Evolutionary conservation across 2,113 vertebrate genomes (phyloP).

Genomic region (Anhinga anhinga): DNA sequence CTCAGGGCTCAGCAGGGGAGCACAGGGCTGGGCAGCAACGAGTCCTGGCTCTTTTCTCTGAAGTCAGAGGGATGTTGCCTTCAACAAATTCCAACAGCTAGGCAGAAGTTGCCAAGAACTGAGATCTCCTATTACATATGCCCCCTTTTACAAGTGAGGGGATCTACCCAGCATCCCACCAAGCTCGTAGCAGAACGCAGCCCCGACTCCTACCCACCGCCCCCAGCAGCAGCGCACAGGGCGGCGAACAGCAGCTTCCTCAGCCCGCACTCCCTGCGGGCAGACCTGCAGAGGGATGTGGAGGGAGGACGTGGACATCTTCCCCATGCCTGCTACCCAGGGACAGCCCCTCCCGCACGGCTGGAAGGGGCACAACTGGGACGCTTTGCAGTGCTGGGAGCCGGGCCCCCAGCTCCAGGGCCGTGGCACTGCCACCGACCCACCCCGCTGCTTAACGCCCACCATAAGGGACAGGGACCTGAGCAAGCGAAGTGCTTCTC

Average conservation of each 20-base stretch:
- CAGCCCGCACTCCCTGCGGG: fast-evolving
- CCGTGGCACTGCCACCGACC: fast-evolving
- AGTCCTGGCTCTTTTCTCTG: neutral
- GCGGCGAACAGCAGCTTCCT: neutral
- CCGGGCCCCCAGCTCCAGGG: neutral
- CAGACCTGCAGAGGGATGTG: neutral
- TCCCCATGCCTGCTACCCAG: neutral
- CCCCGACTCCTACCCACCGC: neutral
- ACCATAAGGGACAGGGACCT: fast-evolving
- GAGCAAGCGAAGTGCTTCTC: neutral
- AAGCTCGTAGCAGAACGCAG: neutral
- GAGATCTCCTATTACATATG: neutral
- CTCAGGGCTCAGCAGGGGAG: fast-evolving
- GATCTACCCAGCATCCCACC: neutral
- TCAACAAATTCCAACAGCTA: neutral
- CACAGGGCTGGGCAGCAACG: neutral
- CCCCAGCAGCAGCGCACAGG: neutral
- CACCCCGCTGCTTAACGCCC: neutral
- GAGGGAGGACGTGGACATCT: neutral
- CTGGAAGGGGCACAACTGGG: fast-evolving
- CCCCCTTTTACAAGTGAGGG: neutral
- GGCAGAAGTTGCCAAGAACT: neutral
- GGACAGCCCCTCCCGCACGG: neutral
- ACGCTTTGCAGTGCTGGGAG: neutral
- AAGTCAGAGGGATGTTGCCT: neutral